phyloP scores from a whole-genome alignment of 2,797 vertebrate genomes.

The Gallinago solitaria region DNA sequence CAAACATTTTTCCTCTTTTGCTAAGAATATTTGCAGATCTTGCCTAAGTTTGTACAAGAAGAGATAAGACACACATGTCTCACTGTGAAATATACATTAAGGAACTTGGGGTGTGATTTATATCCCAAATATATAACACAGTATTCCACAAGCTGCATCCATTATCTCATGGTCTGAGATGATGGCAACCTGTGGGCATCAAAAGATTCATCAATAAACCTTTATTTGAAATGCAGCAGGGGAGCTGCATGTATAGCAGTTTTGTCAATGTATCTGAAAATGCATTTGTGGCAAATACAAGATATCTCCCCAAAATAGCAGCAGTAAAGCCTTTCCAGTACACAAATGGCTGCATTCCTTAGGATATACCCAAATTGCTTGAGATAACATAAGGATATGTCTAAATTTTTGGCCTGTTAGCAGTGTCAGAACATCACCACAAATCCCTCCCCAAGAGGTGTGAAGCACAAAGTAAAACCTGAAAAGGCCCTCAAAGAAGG shows the following conservation, averaged over 20 bases:
- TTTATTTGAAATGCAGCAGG: background rate
- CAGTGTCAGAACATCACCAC: background rate
- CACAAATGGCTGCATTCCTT: background rate
- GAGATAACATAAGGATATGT: background rate
- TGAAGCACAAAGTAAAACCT: background rate
- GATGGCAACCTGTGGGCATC: background rate
- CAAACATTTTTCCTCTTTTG: background rate
- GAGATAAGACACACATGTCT: slow-evolving; percentile 30
- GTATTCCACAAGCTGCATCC: slow-evolving; percentile 35
- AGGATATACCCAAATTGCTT: background rate
- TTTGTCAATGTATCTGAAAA: background rate
- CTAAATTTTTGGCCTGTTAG: background rate
- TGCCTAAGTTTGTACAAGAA: slow-evolving; percentile 59
- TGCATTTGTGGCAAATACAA: background rate
- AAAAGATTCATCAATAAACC: background rate
- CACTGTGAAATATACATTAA: slow-evolving; percentile 40
- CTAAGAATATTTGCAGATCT: slow-evolving; percentile 28
- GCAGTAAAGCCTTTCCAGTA: background rate
- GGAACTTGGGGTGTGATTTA: slow-evolving; percentile 51
- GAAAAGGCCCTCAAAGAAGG: background rate
- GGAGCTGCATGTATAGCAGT: background rate
- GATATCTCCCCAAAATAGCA: background rate
- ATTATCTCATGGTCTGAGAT: slow-evolving; percentile 12
- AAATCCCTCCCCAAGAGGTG: background rate
- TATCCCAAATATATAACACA: slow-evolving; percentile 37